Conservation (phyloP, 2,888 invertebrate genomes). For the Raillietiella orientalis region DNA sequence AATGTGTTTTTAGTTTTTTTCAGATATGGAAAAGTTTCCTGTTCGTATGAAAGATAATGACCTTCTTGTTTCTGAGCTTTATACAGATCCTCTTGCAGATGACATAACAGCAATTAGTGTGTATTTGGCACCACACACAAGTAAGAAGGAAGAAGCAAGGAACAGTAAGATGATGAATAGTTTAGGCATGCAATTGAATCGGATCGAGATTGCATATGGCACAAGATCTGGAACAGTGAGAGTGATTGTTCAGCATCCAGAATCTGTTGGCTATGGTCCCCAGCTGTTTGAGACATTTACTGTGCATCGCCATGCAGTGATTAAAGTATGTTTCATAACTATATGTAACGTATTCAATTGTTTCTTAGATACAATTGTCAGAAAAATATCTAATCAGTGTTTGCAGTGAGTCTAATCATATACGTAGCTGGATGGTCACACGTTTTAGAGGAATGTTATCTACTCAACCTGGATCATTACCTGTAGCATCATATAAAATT, state of each 20-base stretch:
- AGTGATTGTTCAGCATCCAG: slow-evolving; percentile 94
- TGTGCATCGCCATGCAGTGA: slow-evolving; percentile 81
- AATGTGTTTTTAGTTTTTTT: slow-evolving; percentile 10
- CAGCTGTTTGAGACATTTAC: slow-evolving; percentile 94
- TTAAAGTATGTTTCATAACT: slow-evolving; percentile 25
- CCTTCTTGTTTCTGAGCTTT: slow-evolving; percentile 76
- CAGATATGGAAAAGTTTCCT: slow-evolving; percentile 98
- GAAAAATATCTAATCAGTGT: slow-evolving; percentile 84
- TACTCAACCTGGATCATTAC: slow-evolving; percentile 90
- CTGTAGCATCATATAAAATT: slow-evolving; percentile 86
- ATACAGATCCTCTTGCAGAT: slow-evolving; percentile 65
- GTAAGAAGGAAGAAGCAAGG: too few relatives aligned
- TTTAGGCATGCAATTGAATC: slow-evolving; percentile 75
- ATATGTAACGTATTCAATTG: slow-evolving; percentile 2
- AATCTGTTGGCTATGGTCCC: slow-evolving; percentile 92
- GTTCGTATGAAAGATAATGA: slow-evolving; percentile 97
- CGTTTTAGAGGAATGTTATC: slow-evolving; percentile 94
- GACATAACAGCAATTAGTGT: slow-evolving; percentile 93
- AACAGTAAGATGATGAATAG: too few relatives aligned
- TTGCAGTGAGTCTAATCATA: slow-evolving; percentile 92
- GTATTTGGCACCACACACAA: slow-evolving; percentile 94
- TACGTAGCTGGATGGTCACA: slow-evolving; percentile 84
- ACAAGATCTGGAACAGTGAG: slow-evolving; percentile 80
- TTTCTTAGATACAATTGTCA: slow-evolving; percentile 45
- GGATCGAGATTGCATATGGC: slow-evolving; percentile 98